Base-by-base conservation (phyloP, 2,797 vertebrate species). In the Tadarida brasiliensis region DNA sequence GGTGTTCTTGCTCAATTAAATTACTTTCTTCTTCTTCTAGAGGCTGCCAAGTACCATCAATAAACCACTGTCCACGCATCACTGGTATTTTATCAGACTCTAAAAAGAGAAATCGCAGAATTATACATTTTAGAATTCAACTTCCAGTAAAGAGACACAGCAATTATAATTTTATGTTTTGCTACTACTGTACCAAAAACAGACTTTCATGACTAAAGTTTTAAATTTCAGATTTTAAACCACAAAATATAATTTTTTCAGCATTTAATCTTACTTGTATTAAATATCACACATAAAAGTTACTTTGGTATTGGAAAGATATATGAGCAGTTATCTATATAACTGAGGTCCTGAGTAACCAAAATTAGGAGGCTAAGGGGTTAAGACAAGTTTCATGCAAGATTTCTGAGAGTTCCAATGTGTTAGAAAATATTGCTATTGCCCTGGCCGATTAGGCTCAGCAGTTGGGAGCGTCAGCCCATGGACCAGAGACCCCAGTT, bases 61-160 rank as follows among this genome's bases (percentile, higher is more conserved):
- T 99, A 97, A 99, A 99, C 99, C 99, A 99, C 98, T 99, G 99
- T 3, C 99, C 99, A 97, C 99, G 99, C 99, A 99, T 99, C 59
- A 99, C 99, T 20, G 99, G 99, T 97, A 99, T 99, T 96, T 99
- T 98, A 97, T 99, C 99, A 2, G 99, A 98, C 97, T 99, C 99
- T 99, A 98, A 95, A 97, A 97, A 67, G 28, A 84, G 15, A 57
- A 3, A 49, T 90, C 71, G 92, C 30, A 97, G 74, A 94, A 89
- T 87, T 85, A 87, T 5, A 95, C 24, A 87, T 76, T 92, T 91
- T 91, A 94, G 28, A 28, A 97, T 1, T 10, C 2, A 91, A 28
- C 0, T 39, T 35, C 54, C 61, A 71, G 49, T 33, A 71, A 76
- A 70, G 30, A 74, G 70, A 65, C 20, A 33, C 3, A 61, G 22